These are phyloP conservation scores for Diachasma alloeum DNA, from an alignment of 1,140 invertebrate species.

Conservation along the genomic window DNA sequence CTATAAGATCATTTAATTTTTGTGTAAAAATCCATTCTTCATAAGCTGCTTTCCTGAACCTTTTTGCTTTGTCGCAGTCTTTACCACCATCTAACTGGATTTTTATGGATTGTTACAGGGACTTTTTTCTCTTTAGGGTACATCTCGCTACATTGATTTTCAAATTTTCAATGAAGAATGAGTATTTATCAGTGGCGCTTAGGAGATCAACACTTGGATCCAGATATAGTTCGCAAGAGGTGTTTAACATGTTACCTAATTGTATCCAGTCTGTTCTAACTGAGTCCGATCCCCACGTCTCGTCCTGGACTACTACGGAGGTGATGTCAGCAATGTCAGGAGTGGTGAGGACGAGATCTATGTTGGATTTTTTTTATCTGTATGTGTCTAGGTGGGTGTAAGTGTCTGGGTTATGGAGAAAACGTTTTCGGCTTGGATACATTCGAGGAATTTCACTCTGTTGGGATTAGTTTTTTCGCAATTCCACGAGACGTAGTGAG, in stretches of 20 bases:
- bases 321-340: slow-evolving; percentile 7
- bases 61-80: background rate
- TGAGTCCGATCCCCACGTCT: slow-evolving; percentile 21
- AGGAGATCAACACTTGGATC: background rate
- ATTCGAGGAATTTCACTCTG: slow-evolving; percentile 8
- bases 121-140: slow-evolving; percentile 10
- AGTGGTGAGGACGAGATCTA: slow-evolving; percentile 19
- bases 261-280: slow-evolving; percentile 8
- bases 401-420: slow-evolving; percentile 7
- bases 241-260: background rate
- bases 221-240: background rate
- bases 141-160: background rate
- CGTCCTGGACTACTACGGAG: background rate
- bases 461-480: slow-evolving; percentile 3
- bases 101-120: background rate
- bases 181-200: background rate
- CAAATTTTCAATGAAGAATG: slow-evolving; percentile 3
- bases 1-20: background rate
- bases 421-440: background rate
- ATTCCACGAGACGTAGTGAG: no score
- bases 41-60: background rate
- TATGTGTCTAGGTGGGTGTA: background rate
- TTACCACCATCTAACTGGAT: slow-evolving; percentile 14
- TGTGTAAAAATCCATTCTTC: background rate
- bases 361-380: slow-evolving; percentile 13